Base-by-base conservation (phyloP, 2,113 vertebrate species). In the Boulengeromyrus knoepffleri region DNA sequence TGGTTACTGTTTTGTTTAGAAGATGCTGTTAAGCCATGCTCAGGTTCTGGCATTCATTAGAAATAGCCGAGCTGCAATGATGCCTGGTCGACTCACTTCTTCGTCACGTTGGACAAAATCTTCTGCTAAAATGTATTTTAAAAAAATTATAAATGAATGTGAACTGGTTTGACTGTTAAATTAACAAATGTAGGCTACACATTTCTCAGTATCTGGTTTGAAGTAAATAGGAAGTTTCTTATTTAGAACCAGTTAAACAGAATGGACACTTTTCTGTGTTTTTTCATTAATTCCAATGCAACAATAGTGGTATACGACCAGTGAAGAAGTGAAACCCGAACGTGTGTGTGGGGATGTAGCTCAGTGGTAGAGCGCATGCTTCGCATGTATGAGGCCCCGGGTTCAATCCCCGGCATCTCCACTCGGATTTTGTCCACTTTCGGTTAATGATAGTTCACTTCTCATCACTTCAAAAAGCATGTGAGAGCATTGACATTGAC, bases 371-470 rank as follows among this genome's bases (percentile, higher is more conserved):
- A 96, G 96, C 95, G 95, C 96, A 94, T 96, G 96, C 89, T 96
- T 96, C 95, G 96, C 96, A 96, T 96, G 96, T 96, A 96, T 96
- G 96, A 96, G 95, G 95, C 93, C 95, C 96, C 95, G 96, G 96
- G 96, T 96, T 96, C 96, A 96, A 96, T 96, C 96, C 96, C 96
- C 95, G 95, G 96, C 96, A 96, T 96, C 96, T 96, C 96, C 96
- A 96, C 1, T 12, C 12, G 74, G 3, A 17, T 80, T 80, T 80
- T 80, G 36, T 39, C 31, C 17, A 17, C 74, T 77, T 19, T 17
- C 74, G 15, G 2, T 42, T 77, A 39, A 77, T 5, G 31, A 19
- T 17, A 2, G 9, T 6, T 15, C 4, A 77, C 5, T 5, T 39
- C 70, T 36, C 10, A 15, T 77, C 70, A 0, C 4, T 39, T 3